phyloP scores from a whole-genome alignment of 2,888 invertebrate species.

The Pollenia angustigena region DNA sequence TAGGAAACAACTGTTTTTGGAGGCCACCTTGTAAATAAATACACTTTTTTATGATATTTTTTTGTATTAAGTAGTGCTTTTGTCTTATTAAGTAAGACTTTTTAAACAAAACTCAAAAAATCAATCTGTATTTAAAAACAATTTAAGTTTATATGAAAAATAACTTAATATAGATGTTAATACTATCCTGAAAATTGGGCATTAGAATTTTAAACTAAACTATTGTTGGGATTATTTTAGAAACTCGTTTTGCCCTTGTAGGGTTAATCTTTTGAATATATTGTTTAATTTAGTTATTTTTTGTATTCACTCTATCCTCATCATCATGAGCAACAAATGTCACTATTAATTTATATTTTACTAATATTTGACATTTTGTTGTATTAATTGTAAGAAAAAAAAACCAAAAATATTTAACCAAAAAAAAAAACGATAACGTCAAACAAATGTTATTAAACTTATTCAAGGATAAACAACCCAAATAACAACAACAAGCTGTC shows the following conservation, averaged over 20 bases:
- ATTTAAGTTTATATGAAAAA: no score
- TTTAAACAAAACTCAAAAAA: no score
- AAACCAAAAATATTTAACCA: background rate
- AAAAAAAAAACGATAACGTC: conserved; percentile 6
- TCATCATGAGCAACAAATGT: conserved; percentile 2
- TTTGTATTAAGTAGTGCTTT: no score
- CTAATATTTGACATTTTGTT: conserved; percentile 8
- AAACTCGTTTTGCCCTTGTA: background rate
- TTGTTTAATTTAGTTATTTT: background rate
- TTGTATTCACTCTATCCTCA: background rate
- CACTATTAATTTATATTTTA: conserved; percentile 15
- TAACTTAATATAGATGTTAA: no score
- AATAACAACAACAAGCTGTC: background rate
- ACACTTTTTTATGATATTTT: no score
- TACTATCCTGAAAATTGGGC: no score
- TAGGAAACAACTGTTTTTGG: no score
- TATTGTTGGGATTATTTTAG: no score
- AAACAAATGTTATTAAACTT: conserved; percentile 27
- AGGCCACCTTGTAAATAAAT: no score
- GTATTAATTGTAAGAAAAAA: conserved; percentile 10
- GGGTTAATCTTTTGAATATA: background rate
- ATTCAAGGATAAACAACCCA: background rate
- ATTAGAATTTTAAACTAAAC: no score
- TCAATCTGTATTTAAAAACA: no score
- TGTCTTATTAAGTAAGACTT: no score